Percentiles rank a stretch among this genome's conserved stretches.
phyloP scores from a whole-genome alignment of 2,888 invertebrate species.

The Cacoxenus indagator region DNA sequence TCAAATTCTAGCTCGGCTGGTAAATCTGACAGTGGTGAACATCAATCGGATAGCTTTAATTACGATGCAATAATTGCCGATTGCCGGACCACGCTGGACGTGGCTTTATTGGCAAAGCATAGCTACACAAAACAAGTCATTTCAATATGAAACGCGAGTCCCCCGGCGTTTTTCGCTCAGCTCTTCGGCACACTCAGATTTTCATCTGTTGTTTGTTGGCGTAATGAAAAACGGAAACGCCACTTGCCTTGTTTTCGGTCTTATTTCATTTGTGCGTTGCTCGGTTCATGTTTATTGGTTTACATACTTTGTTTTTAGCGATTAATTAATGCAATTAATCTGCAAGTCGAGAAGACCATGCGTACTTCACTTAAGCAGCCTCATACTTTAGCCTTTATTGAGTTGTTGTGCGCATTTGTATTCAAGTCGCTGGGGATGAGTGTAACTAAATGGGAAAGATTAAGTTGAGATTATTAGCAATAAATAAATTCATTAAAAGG shows the following conservation, averaged over 20 bases:
- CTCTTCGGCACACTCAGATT: constrained; percentile 38
- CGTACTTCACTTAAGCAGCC: constrained; percentile 14
- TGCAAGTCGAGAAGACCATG: constrained; percentile 50
- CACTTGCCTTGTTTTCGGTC: constrained; percentile 51
- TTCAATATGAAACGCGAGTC: constrained; percentile 30
- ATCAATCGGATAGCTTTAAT: not conserved
- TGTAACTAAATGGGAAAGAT: constrained; percentile 56
- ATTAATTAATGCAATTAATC: constrained; percentile 71
- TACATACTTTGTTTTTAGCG: constrained; percentile 60
- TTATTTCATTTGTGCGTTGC: constrained; percentile 37
- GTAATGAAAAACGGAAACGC: constrained; percentile 69
- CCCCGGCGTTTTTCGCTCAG: not conserved
- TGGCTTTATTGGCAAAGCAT: constrained; percentile 25
- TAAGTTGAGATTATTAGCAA: constrained; percentile 57
- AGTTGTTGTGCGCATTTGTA: constrained; percentile 61
- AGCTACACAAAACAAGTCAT: constrained; percentile 46
- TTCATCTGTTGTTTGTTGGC: constrained; percentile 39
- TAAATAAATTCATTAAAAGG: constrained; percentile 54
- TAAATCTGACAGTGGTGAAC: not conserved
- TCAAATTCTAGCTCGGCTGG: constrained; percentile 43
- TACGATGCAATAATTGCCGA: not conserved
- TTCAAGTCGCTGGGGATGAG: constrained; percentile 33
- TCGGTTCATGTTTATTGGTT: constrained; percentile 43
- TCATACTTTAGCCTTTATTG: constrained; percentile 43
- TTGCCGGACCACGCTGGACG: constrained; percentile 22